phyloP scores from a whole-genome alignment of 2,797 vertebrate species.

The Chaetophractus vellerosus region DNA sequence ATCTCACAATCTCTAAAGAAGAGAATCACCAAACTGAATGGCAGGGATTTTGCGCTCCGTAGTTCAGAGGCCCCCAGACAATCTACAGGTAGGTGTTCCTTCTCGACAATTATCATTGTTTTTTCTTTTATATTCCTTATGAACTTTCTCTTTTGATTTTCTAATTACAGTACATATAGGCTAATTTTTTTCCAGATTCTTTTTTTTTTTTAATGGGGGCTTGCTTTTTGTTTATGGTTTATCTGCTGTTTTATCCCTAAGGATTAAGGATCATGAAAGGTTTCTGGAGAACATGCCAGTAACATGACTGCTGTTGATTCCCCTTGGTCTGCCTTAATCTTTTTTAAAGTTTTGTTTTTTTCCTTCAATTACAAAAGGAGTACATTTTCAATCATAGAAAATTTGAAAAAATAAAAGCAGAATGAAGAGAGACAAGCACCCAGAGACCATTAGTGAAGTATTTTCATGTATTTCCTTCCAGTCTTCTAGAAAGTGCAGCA shows the following conservation, averaged over 20 bases:
- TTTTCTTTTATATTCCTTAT: not conserved
- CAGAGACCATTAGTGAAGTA: not conserved
- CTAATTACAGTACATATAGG: not conserved
- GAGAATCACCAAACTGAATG: conserved; percentile 45
- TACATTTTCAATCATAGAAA: conserved; percentile 50
- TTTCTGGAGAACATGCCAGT: not conserved
- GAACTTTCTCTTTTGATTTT: not conserved
- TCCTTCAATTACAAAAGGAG: conserved; percentile 18
- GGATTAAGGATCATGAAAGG: not conserved
- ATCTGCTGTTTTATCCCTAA: conserved; percentile 51
- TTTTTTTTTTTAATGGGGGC: not conserved
- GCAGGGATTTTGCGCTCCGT: conserved; percentile 74
- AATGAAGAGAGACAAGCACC: conserved; percentile 51
- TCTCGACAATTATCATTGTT: not conserved
- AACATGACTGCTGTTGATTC: not conserved
- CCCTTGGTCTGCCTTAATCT: not conserved
- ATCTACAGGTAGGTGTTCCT: conserved; percentile 75
- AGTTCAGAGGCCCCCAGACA: conserved; percentile 37
- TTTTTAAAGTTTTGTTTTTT: conserved; percentile 45
- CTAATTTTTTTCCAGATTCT: conserved; percentile 20
- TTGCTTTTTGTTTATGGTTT: conserved; percentile 53
- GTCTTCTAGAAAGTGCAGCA: not conserved
- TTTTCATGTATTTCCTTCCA: conserved; percentile 13
- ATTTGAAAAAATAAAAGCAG: conserved; percentile 46
- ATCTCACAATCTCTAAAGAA: not conserved